Evolutionary conservation across 2,888 invertebrate species (phyloP), one percentile per base, ranked within the genome.

Genomic region (Lasiommata megera): DNA sequence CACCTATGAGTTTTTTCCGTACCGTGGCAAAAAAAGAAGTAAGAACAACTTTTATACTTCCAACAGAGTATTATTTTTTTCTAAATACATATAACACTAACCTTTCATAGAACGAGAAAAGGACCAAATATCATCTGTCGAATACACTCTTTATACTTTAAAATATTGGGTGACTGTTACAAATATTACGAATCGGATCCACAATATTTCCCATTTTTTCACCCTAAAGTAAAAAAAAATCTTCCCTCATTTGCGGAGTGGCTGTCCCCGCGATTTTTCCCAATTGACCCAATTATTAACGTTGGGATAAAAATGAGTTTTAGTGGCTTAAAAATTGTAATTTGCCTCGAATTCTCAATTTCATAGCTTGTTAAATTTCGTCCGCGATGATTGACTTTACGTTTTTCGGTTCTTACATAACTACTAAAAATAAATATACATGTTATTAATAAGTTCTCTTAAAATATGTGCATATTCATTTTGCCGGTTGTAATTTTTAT

Each of bases 201-300:
- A 18, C 9, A 16, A 52, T 55, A 58, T 36, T 50, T 48, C 23
- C 37, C 28, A 12, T 12, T 6, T 50, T 58, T 54, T 50, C 37
- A 44, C 38, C 50, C 41, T n/a, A 34, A 43, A 51, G 16, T 31
- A 57, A 64, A 64, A 61, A 61, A 60, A 60, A 44, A 53, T 44
- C 31, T 46, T 58, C 54, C 62, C 67, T 67, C 63, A 60, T 66
- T 67, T 53, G 46, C 56, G 43, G 55, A 61, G 63, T 56, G 61
- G 61, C 55, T 50, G 56, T 58, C 61, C 58, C 51, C 56, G 52
- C 62, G 61, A 66, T 64, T 67, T 65, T 58, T 62, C 34, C 58
- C 61, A 64, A 65, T 67, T 64, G 63, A 67, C 67, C 68, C 65
- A 67, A 67, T 69, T 69, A 65, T 62, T 52, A 37, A 47, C 52